phyloP scores from a whole-genome alignment of 2,113 vertebrate genomes.

The Setophaga kirtlandii region DNA sequence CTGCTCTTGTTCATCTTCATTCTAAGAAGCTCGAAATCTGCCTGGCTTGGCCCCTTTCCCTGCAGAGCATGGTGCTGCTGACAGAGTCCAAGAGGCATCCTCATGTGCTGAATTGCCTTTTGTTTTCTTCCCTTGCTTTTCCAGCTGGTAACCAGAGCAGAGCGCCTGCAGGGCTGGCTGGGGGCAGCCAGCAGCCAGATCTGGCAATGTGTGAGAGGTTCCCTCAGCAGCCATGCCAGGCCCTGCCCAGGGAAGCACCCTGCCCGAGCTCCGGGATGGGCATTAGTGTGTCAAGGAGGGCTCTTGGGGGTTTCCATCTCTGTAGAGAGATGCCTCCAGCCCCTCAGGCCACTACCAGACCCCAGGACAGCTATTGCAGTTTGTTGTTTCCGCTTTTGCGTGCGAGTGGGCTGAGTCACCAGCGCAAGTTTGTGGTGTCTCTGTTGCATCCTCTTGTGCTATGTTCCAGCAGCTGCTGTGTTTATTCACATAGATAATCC shows the following conservation, averaged over 20 bases:
- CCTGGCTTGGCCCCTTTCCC: not conserved
- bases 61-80: not conserved
- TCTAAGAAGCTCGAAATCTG: not conserved
- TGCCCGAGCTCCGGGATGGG: not conserved
- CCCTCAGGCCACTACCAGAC: not conserved
- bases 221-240: not conserved
- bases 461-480: not conserved
- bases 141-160: not conserved
- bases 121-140: conserved; percentile 11
- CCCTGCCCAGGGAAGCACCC: not conserved
- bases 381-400: not conserved
- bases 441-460: not conserved
- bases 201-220: not conserved
- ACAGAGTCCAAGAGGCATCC: not conserved
- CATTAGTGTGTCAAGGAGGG: not conserved
- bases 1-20: rapidly evolving
- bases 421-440: not conserved
- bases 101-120: conserved; percentile 38
- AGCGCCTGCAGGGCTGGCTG: not conserved
- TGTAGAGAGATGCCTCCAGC: not conserved
- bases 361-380: not conserved
- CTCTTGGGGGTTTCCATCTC: not conserved
- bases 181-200: not conserved
- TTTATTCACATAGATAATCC: not conserved
- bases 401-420: not conserved